Evolutionary conservation across 2,113 vertebrate species (phyloP), one percentile per base, ranked within the genome.

Genomic region (Gymnorhina tibicen): DNA sequence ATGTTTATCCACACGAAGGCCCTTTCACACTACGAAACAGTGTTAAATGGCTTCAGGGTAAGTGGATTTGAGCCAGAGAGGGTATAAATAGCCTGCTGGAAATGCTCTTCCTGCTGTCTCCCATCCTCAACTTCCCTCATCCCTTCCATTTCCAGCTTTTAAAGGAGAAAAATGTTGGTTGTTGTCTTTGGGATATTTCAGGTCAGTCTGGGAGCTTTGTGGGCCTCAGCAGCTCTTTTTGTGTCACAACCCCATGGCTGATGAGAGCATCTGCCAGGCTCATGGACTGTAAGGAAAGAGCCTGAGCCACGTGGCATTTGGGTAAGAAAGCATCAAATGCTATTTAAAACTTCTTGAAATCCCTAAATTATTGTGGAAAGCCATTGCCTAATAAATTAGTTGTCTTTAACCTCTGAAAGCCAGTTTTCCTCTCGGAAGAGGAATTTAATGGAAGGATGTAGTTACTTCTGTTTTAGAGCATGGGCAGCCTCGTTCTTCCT

Each of bases 21-120:
- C 89, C 76, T 95, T 96, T 92, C 76, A 78, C 80, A 41, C 84
- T 35, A 55, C 0, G 0, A 9, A 64, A 53, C 67, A 68, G 66
- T 79, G 84, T 94, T 89, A 96, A 87, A 89, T 91, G 91, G 53
- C 95, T 85, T 84, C 93, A 66, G 91, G 93, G 64, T 73, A 76
- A 75, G 58, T 75, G 63, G 66, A 85, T 89, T 56, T 0, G 1
- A 95, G 77, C 77, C 66, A 87, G 81, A n/a, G 46, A 44, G 39
- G 44, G 13, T 95, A 78, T 81, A 94, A 95, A 92, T 32, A 95
- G 41, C 52, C 16, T 22, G 19, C 44, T 87, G 74, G 77, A 94
- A 91, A 49, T 70, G 42, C 14, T 87, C 49, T 75, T 91, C 42
- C 3, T 53, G 53, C 32, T 85, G 33, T 70, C 67, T 81, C 55